Conservation (phyloP, 2,888 invertebrate species). For the Patella caerulea region DNA sequence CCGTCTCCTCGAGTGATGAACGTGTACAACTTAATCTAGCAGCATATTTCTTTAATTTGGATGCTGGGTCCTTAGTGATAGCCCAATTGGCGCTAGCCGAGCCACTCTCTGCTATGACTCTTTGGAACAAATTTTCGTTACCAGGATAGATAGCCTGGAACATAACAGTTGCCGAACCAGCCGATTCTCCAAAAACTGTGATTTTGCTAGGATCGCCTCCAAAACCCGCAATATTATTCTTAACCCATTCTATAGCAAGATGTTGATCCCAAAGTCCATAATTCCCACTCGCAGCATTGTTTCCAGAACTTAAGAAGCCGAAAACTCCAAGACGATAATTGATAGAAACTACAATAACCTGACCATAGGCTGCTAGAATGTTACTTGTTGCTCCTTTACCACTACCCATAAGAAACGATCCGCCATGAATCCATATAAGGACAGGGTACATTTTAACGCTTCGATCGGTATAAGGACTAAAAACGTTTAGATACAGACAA, state of each 20-base stretch:
- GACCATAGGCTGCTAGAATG: slow-evolving; percentile 30
- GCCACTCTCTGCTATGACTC: slow-evolving; percentile 52
- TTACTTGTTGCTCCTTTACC: slow-evolving; percentile 14
- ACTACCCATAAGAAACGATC: slow-evolving; percentile 44
- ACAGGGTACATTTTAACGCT: slow-evolving; percentile 29
- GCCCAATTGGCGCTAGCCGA: slow-evolving; percentile 25
- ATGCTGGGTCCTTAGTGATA: neutral
- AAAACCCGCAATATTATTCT: slow-evolving; percentile 48
- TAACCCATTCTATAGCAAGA: slow-evolving; percentile 50
- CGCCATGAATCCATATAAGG: slow-evolving; percentile 49
- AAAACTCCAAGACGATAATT: slow-evolving; percentile 51
- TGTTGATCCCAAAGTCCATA: slow-evolving; percentile 55
- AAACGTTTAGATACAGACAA: slow-evolving; percentile 52
- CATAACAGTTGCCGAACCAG: slow-evolving; percentile 47
- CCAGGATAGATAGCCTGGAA: slow-evolving; percentile 44
- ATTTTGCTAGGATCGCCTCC: slow-evolving; percentile 45
- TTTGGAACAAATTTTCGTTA: slow-evolving; percentile 48
- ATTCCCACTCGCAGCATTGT: slow-evolving; percentile 49
- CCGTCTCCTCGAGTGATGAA: neutral
- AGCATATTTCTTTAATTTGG: neutral
- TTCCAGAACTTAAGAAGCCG: slow-evolving; percentile 52
- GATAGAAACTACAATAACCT: slow-evolving; percentile 48
- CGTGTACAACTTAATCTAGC: neutral
- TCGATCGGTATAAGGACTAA: slow-evolving; percentile 35
- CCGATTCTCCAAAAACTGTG: slow-evolving; percentile 55